Percentiles rank a stretch among this genome's conserved stretches.
Evolutionary conservation across 2,797 vertebrate species (phyloP).

Genomic region (Eulemur mongoz): DNA sequence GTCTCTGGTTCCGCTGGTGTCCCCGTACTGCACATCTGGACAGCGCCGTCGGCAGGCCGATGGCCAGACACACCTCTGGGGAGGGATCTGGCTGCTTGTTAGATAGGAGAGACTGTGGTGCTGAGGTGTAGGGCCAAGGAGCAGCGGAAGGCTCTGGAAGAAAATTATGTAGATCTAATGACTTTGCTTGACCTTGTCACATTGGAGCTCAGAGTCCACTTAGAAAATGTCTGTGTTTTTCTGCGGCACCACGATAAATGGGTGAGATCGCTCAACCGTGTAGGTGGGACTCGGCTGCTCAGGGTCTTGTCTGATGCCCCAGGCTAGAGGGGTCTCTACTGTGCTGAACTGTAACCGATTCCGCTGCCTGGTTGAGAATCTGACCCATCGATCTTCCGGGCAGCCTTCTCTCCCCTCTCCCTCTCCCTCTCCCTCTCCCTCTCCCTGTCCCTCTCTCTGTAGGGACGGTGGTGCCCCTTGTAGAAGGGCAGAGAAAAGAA

Average conservation of each 20-base stretch:
- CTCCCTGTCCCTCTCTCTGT: accelerated
- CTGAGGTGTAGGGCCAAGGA: not conserved
- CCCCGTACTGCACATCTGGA: not conserved
- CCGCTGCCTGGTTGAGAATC: not conserved
- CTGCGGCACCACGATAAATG: accelerated
- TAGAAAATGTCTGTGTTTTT: not conserved
- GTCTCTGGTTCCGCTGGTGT: not conserved
- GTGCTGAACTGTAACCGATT: too few species aligned
- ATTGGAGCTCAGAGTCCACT: not conserved
- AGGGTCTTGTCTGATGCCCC: not conserved
- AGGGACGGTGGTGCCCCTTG: not conserved
- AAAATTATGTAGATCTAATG: not conserved
- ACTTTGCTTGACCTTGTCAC: not conserved
- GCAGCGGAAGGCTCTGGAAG: not conserved
- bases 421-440: too few species aligned
- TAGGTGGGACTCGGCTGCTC: not conserved
- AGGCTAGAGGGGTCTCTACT: accelerated
- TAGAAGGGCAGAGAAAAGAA: not conserved
- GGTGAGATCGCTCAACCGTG: accelerated
- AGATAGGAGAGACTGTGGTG: not conserved
- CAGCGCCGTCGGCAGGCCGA: not conserved
- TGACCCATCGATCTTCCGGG: accelerated
- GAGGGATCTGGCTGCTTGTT: not conserved
- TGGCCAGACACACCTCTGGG: not conserved
- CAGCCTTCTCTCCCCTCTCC: not conserved